Percentiles rank a stretch among this genome's conserved stretches.
Evolutionary conservation across 2,797 vertebrate genomes (phyloP).

Genomic region (Macrochelys suwanniensis): DNA sequence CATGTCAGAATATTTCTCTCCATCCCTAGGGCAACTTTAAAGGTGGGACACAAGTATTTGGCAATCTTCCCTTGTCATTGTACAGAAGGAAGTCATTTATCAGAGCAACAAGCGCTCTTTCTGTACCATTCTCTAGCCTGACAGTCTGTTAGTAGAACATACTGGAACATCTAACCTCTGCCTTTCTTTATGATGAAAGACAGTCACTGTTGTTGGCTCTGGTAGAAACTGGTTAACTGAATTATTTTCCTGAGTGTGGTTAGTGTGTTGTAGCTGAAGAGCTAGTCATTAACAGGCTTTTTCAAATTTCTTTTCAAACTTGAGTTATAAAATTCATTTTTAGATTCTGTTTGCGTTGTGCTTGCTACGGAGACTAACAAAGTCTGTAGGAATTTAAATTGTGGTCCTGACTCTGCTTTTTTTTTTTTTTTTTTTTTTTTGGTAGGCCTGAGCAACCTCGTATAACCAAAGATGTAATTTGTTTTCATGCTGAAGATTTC

Average conservation of each 20-base stretch:
- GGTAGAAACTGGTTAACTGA: neutral
- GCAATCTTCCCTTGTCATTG: neutral
- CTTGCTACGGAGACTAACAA: neutral
- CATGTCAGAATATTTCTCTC: neutral
- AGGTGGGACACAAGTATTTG: neutral
- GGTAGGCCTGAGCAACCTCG: conserved; percentile 92
- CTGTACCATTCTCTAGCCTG: neutral
- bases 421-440: neutral
- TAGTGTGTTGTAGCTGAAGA: neutral
- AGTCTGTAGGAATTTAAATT: neutral
- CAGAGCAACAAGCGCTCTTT: neutral
- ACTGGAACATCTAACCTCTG: neutral
- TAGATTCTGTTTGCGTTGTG: neutral
- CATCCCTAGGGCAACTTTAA: neutral
- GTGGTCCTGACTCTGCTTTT: neutral
- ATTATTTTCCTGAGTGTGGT: neutral
- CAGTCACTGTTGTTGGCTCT: neutral
- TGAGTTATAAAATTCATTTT: neutral
- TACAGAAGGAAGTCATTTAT: neutral
- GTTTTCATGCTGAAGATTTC: conserved; percentile 98
- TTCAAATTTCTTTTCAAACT: neutral
- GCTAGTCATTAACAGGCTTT: neutral
- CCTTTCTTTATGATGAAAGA: neutral
- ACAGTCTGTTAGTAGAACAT: neutral
- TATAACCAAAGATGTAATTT: conserved; percentile 99